Evolutionary conservation across 1,140 invertebrate genomes (phyloP).

Genomic region (Pseudomyrmex dendroicus): DNA sequence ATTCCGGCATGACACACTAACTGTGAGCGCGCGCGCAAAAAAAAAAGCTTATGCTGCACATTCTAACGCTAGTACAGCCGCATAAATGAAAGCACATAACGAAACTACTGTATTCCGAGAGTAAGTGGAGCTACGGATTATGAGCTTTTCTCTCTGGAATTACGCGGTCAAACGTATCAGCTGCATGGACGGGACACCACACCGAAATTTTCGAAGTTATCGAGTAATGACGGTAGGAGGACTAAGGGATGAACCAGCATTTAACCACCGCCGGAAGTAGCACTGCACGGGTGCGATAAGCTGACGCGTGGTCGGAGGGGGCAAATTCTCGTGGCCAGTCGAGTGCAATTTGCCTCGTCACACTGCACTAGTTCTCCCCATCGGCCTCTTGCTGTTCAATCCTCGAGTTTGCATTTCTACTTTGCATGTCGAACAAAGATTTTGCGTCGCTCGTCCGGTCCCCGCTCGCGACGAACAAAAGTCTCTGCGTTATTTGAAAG

Average conservation of each 20-base stretch:
- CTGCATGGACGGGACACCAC: slow-evolving; percentile 8
- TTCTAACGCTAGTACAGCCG: slow-evolving; percentile 15
- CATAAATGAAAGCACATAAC: slow-evolving; percentile 13
- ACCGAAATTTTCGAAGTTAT: slow-evolving; percentile 52
- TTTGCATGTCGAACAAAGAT: slow-evolving; percentile 19
- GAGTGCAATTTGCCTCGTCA: slow-evolving; percentile 74
- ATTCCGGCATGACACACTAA: slow-evolving; percentile 34
- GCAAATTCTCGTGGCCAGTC: slow-evolving; percentile 70
- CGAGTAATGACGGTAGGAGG: slow-evolving; percentile 42
- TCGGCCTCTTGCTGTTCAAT: slow-evolving; percentile 35
- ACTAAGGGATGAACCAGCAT: slow-evolving; percentile 46
- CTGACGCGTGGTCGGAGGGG: slow-evolving; percentile 58
- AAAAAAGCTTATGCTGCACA: slow-evolving; percentile 30
- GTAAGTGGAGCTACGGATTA: slow-evolving; percentile 20
- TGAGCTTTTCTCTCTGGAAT: slow-evolving; percentile 18
- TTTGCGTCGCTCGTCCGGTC: neutral
- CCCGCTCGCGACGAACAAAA: neutral
- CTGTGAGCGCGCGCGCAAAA: neutral
- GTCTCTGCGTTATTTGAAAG: slow-evolving; percentile 41
- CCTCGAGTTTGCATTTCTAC: slow-evolving; percentile 19
- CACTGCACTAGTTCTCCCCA: slow-evolving; percentile 47
- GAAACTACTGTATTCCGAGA: slow-evolving; percentile 25
- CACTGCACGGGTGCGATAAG: slow-evolving; percentile 72
- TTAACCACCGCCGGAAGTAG: slow-evolving; percentile 52
- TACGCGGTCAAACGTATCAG: slow-evolving; percentile 42